Evolutionary conservation across 2,113 vertebrate species (phyloP).

Genomic region (Cephalopholis sonnerati): DNA sequence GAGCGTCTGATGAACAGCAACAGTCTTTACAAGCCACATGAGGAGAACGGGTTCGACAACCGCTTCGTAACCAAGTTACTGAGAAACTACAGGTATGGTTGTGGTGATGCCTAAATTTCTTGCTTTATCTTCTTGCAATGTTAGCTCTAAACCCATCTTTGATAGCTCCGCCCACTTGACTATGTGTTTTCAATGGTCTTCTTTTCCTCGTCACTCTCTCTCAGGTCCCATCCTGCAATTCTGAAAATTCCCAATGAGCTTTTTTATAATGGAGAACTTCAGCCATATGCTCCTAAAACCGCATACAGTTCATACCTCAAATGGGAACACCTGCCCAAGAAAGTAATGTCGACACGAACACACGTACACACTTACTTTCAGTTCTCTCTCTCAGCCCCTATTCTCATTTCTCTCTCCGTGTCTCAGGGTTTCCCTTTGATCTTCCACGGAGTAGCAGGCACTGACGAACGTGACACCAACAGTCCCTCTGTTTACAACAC

Average conservation of each 20-base stretch:
- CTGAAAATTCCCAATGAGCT: constrained; percentile 88
- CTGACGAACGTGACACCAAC: constrained; percentile 83
- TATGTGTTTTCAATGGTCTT: background rate
- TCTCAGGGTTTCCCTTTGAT: constrained; percentile 90
- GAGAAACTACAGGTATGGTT: constrained; percentile 90
- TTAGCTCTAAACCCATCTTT: background rate
- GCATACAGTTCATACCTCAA: constrained; percentile 79
- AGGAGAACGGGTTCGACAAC: constrained; percentile 68
- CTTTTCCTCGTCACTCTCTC: background rate
- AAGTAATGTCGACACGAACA: constrained; percentile 72
- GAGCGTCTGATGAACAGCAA: constrained; percentile 89
- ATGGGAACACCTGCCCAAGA: constrained; percentile 87
- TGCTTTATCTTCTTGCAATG: background rate
- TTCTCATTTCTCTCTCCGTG: background rate
- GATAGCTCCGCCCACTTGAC: background rate
- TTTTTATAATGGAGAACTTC: constrained; percentile 91
- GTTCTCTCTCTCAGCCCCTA: background rate
- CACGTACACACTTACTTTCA: background rate
- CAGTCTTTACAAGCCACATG: constrained; percentile 84
- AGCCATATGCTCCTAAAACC: constrained; percentile 59
- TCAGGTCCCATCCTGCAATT: constrained; percentile 90
- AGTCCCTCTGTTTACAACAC: constrained; percentile 92
- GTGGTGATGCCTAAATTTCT: background rate
- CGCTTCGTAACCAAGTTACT: constrained; percentile 91
- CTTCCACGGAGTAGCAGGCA: constrained; percentile 89